Conservation (phyloP, 23 tunicate species). For the Halocynthia aurantium region DNA sequence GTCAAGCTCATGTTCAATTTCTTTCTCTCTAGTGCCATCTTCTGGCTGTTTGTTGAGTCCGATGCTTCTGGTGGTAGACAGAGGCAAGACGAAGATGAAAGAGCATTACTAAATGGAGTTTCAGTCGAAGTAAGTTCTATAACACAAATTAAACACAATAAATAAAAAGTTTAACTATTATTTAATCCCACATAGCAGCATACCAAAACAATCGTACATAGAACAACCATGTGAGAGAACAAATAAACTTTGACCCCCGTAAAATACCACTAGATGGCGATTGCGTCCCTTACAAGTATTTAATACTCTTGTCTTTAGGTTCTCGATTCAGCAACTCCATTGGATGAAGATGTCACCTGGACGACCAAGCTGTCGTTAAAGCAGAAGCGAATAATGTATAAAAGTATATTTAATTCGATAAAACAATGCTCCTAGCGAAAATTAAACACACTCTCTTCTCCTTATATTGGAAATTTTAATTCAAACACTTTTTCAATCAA, state of each 20-base stretch:
- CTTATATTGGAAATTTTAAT: background rate
- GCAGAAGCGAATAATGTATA: constrained; percentile 27
- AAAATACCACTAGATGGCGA: too few relatives aligned
- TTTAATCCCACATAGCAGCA: too few relatives aligned
- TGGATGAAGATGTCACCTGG: constrained; percentile 23
- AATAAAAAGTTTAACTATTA: too few relatives aligned
- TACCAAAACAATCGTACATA: too few relatives aligned
- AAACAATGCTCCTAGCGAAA: background rate
- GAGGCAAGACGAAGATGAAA: constrained; percentile 3
- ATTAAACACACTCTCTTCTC: background rate
- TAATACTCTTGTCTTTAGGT: background rate
- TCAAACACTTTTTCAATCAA: background rate
- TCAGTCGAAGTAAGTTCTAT: too few relatives aligned
- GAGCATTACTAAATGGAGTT: background rate
- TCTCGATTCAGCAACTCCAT: background rate
- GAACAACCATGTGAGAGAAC: too few relatives aligned
- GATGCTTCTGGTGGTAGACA: constrained; percentile 3
- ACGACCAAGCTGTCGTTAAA: constrained; percentile 6
- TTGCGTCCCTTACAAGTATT: background rate
- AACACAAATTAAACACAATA: too few relatives aligned
- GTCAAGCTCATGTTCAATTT: background rate
- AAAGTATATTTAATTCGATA: background rate
- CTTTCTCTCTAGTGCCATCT: constrained; percentile 37
- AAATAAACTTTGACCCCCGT: too few relatives aligned
- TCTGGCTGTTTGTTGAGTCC: constrained; percentile 86